Conservation (phyloP, 2,113 vertebrate genomes). For the Hemicordylus capensis region DNA sequence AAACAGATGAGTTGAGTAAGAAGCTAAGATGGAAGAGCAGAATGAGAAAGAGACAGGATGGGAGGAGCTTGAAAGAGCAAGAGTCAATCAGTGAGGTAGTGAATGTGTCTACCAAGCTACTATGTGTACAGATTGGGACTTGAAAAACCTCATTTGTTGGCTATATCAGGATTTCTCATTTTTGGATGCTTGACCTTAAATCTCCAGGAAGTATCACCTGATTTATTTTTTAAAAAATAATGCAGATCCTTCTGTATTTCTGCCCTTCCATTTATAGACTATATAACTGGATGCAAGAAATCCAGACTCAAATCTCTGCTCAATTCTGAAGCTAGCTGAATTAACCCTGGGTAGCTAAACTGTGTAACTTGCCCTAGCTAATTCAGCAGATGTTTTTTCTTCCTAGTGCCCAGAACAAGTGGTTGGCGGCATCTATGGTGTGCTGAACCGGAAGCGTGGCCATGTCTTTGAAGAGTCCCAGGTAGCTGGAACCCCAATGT, state of each 20-base stretch:
- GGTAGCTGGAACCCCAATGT: constrained; percentile 65
- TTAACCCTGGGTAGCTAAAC: not conserved
- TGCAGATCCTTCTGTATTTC: not conserved
- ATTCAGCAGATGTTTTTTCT: not conserved
- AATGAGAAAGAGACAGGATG: too few species aligned
- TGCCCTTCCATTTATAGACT: not conserved
- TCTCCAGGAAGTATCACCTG: not conserved
- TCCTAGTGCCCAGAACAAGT: constrained; percentile 67
- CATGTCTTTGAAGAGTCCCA: constrained; percentile 70
- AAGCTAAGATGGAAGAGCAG: not conserved
- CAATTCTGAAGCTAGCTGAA: not conserved
- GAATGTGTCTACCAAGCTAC: not conserved
- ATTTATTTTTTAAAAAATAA: too few species aligned
- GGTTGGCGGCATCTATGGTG: constrained; percentile 69
- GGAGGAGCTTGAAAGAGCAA: too few species aligned
- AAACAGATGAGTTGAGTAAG: not conserved
- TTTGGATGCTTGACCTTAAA: not conserved
- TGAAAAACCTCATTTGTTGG: not conserved
- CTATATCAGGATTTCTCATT: not conserved
- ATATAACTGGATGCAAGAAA: too few species aligned
- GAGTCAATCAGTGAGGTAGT: not conserved
- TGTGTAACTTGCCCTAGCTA: not conserved
- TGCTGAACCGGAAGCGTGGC: constrained; percentile 73
- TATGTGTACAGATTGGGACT: not conserved
- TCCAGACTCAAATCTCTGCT: not conserved